Base-by-base conservation (phyloP, 2,888 invertebrate genomes). In the Bruchidius siliquastri region DNA sequence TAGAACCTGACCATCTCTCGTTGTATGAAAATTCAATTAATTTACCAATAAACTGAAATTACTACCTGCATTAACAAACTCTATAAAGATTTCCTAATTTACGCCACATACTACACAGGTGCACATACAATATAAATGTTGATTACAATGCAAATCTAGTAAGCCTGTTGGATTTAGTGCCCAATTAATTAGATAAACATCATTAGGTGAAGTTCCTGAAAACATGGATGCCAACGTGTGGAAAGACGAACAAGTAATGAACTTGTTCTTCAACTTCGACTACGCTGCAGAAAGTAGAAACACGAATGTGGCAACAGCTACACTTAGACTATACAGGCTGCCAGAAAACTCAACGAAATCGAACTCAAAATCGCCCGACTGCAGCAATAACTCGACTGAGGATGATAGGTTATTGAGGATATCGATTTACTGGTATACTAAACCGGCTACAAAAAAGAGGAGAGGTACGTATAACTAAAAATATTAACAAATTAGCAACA, bases 371-470 rank as follows among this genome's bases (percentile, higher is more conserved):
- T 80, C 74, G 69, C 77, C 75, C 32, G 80, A 80, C 77, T 81
- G 77, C 76, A 84, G 76, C 76, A 84, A 79, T 72, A 72, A 71
- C 20, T 77, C 74, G 6, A 73, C 85, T 21, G 86, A 87, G 70
- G 89, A 89, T 22, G 90, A 90, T 69, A 88, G 88, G 80, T 86
- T 89, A 77, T 86, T 90, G 72, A 86, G 90, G 75, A 88, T 90
- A 74, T 90, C 90, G 0, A 87, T 90, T 71, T 91, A 89, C 78
- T 89, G 88, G 86, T 90, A 90, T 81, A 89, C 88, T 1, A 88
- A 88, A 73, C 87, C 89, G 0, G 80, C 89, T 73, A 89, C 88
- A 78, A 90, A 88, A 80, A 88, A 89, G 78, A 88, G 89, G 78
- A 87, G 88, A 86, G 88, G 90, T 90, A 84, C 84, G 84, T 83